These are phyloP conservation scores for Arctocebus calabarensis DNA, from an alignment of 2,797 vertebrate genomes.

Conservation along the genomic window DNA sequence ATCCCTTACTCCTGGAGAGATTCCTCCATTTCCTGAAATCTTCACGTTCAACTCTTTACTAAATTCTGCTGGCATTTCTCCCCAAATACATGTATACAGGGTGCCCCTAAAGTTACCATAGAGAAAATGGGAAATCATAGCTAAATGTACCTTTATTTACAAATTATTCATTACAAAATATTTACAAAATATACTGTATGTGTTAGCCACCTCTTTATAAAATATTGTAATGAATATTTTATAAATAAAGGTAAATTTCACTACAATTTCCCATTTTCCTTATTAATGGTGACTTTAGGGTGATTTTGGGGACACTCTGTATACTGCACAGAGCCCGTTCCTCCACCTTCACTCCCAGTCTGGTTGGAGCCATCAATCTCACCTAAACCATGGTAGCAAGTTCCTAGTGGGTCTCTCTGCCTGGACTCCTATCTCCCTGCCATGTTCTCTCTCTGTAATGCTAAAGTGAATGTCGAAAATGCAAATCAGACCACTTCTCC, in stretches of 20 bases:
- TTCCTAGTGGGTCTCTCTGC: background rate
- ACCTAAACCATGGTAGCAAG: background rate
- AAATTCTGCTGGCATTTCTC: too few species aligned
- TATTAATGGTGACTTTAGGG: too few species aligned
- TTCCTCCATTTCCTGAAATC: background rate
- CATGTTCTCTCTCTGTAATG: background rate
- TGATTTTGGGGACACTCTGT: too few species aligned
- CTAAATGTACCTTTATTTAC: too few species aligned
- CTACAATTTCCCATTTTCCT: too few species aligned
- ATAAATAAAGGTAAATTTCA: too few species aligned
- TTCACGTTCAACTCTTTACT: background rate
- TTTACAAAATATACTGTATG: too few species aligned
- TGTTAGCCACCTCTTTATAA: too few species aligned
- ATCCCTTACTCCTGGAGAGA: background rate
- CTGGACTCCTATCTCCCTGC: background rate
- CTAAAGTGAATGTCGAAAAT: background rate
- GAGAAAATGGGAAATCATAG: too few species aligned
- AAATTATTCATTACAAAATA: too few species aligned
- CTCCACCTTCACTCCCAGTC: background rate
- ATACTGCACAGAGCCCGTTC: background rate
- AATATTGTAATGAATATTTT: too few species aligned
- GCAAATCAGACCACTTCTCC: background rate
- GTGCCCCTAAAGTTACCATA: too few species aligned
- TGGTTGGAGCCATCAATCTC: background rate
- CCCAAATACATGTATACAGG: background rate